Percentiles rank a stretch among this genome's conserved stretches.
Conservation (phyloP, 2,113 vertebrate species). For the human region GRCh38 chr12:123813001-123813500, state of each 20-base stretch:
- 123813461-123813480: constrained; percentile 85
- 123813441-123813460: constrained; percentile 90
- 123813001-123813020: too few species aligned
- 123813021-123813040: not conserved
- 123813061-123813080: not conserved
- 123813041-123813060: not conserved
- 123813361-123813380: constrained; percentile 90
- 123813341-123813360: constrained; percentile 91
- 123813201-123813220: constrained; percentile 87
- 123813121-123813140: not conserved
- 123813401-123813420: constrained; percentile 90
- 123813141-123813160: not conserved
- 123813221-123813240: constrained; percentile 86
- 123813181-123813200: constrained; percentile 92
- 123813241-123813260: constrained; percentile 91
- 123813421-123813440: constrained; percentile 88
- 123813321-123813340: constrained; percentile 84
- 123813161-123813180: constrained; percentile 96
- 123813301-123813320: constrained; percentile 87
- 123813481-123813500: constrained; percentile 84
- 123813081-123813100: accelerated
- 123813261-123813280: constrained; percentile 86
- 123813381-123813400: constrained; percentile 88
- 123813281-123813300: constrained; percentile 86
- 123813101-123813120: accelerated